These are phyloP conservation scores for Athene noctua DNA, from an alignment of 2,113 vertebrate species.

Conservation along the genomic window DNA sequence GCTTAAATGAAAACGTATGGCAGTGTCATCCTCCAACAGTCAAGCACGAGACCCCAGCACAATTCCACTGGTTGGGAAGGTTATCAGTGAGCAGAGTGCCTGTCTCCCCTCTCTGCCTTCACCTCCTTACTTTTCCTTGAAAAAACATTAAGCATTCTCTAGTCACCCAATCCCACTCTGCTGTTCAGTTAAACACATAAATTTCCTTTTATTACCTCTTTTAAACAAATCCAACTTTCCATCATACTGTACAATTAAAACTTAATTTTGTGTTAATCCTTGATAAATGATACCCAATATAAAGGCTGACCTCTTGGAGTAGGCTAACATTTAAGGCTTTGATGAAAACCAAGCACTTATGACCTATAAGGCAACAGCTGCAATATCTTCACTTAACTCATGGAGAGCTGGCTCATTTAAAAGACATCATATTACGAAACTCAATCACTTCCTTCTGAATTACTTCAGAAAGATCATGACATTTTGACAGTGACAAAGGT, in stretches of 20 bases:
- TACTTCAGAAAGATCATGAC: background rate
- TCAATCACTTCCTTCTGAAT: background rate
- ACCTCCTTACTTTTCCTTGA: conserved; percentile 26
- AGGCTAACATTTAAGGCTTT: conserved; percentile 43
- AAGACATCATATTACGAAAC: background rate
- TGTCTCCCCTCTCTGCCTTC: conserved; percentile 37
- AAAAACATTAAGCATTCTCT: background rate
- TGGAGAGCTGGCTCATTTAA: background rate
- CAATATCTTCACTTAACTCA: conserved; percentile 38
- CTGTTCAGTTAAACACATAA: conserved; percentile 2
- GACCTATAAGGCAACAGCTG: background rate
- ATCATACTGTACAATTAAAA: conserved; percentile 57
- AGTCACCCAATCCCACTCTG: background rate
- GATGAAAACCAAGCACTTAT: conserved; percentile 31
- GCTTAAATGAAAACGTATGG: conserved; percentile 1
- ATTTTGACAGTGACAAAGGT: background rate
- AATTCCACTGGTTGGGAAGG: background rate
- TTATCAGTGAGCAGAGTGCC: background rate
- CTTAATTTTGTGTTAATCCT: conserved; percentile 51
- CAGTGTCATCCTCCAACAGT: background rate
- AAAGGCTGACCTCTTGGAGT: background rate
- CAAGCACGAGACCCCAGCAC: background rate
- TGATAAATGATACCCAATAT: conserved; percentile 38
- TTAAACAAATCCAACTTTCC: conserved; percentile 60
- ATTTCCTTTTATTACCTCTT: conserved; percentile 64